A percentile compares a stretch with the other conserved stretches of the same genome.
Evolutionary conservation across 64 coral and sea anemone genomes (phyloP).

Genomic region (Acropora tenuis): DNA sequence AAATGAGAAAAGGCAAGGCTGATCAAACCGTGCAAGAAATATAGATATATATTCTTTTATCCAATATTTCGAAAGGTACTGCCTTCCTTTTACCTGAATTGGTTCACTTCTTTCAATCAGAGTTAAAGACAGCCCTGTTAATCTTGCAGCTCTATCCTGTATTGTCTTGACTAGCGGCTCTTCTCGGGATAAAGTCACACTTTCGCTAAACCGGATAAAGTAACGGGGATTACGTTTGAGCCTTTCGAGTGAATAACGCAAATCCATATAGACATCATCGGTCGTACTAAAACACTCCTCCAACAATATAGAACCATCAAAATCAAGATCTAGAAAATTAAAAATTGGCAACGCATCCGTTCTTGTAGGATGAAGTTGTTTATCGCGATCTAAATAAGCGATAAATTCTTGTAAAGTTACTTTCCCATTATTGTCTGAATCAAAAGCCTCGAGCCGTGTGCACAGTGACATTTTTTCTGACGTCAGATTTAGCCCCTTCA

Average conservation of each 20-base stretch:
- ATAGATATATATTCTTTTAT: too few species aligned
- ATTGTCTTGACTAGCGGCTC: neutral
- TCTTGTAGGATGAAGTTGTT: slow-evolving; percentile 14
- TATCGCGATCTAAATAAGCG: neutral
- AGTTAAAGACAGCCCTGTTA: slow-evolving; percentile 20
- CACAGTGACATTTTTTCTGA: neutral
- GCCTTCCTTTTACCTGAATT: neutral
- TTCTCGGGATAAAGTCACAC: neutral
- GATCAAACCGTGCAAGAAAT: too few species aligned
- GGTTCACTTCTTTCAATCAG: slow-evolving; percentile 32
- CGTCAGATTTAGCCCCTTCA: neutral
- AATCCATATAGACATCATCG: neutral
- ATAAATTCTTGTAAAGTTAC: slow-evolving; percentile 12
- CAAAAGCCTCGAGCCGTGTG: neutral
- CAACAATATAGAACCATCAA: neutral
- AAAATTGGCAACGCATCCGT: slow-evolving; percentile 25
- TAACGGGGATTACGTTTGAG: slow-evolving; percentile 7
- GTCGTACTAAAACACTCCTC: neutral
- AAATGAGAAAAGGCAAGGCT: too few species aligned
- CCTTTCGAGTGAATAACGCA: neutral
- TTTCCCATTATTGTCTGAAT: neutral
- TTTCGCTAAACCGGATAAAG: slow-evolving; percentile 39
- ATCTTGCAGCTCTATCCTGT: neutral
- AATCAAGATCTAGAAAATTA: slow-evolving; percentile 2
- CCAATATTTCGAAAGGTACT: neutral